Evolutionary conservation across 2,888 invertebrate species (phyloP), one percentile per base, ranked within the genome.

Genomic region (Julus scanicus): DNA sequence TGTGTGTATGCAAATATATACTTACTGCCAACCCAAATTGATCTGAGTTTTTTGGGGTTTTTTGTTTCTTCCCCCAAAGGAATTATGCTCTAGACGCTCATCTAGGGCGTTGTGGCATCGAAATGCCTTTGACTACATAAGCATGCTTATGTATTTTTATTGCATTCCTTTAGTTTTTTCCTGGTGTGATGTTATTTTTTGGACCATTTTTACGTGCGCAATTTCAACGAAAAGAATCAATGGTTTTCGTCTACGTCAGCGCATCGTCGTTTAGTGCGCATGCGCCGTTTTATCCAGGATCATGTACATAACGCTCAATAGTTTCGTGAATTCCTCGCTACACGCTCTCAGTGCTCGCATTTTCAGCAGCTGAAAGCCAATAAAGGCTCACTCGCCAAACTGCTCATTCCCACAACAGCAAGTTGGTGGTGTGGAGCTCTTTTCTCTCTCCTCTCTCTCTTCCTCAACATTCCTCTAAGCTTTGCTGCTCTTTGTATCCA

Each of bases 141-240:
- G 37, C 11, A 20, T 37, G 11, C 80, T 80, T 20, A 37, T 37
- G 37, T 13, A 13, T 20, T 80, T 29, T 80, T 80, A 80, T 80
- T 80, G 80, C 80, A 80, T 80, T 80, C 80, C 80, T 80, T 80
- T 11, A 80, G 80, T n/a, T n/a, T 80, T 80, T 80, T 9, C 80
- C 71, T 29, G 6, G 80, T 15, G 37, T 6, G 63, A n/a, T 63
- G 37, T 53, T 53, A 37, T 80, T 80, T 71, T 20, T 9, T 2
- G 20, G 20, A 3, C 71, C 8, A 20, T 71, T 71, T 71, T 29
- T 71, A 71, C 71, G 71, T 29, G 9, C 29, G 80, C 80, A 80
- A 80, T 80, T 80, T 80, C 80, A 29, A 2, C 37, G 37, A 20
- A 37, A 20, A 11, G 80, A 80, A 80, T 80, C 80, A 37, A 80